Evolutionary conservation across 2,113 vertebrate species (phyloP), one percentile per base, ranked within the genome.

Genomic region (Oryzias javanicus): DNA sequence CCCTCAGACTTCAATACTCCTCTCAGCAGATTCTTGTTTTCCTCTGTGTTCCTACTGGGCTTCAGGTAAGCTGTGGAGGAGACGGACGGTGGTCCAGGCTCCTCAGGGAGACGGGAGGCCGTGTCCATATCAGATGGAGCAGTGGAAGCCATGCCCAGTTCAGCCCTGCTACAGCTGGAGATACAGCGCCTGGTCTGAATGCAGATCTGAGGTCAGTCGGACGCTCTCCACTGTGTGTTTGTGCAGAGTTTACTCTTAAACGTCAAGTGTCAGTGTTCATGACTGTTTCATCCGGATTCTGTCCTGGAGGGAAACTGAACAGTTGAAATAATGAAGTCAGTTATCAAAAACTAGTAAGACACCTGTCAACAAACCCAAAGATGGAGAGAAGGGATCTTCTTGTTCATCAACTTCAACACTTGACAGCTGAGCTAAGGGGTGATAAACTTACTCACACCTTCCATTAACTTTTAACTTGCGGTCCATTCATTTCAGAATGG

Each of bases 71-170:
- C 93, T 99, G 90, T 90, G 89, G 90, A 91, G 96, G 60, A 93
- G 83, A 59, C 90, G 97, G 58, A 90, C 89, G 0, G 90, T 98
- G 83, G 91, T 91, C 72, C 96, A 98, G 79, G 92, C 93, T 4
- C 94, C 93, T 71, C 97, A 98, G 87, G 97, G 96, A 1, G 96
- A 99, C 40, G 97, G 97, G 8, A 91, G 97, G 64, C 97, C 95
- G 0, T 99, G 97, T 63, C 92, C 93, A 4, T 72, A 88, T 40
- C 93, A 95, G 85, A 88, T 94, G 93, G 94, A 98, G 55, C 97
- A 99, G 78, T 94, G 93, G 90, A 99, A 98, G 74, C 94, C 97
- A 16, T 98, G 97, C 47, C 94, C 94, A 19, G 94, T 98, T 49
- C 95, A 94, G 58, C 97, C 97, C 42, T 99, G 97, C 70, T 97